Conservation (phyloP, 2,797 vertebrate genomes). For the Buphagus erythrorhynchus region DNA sequence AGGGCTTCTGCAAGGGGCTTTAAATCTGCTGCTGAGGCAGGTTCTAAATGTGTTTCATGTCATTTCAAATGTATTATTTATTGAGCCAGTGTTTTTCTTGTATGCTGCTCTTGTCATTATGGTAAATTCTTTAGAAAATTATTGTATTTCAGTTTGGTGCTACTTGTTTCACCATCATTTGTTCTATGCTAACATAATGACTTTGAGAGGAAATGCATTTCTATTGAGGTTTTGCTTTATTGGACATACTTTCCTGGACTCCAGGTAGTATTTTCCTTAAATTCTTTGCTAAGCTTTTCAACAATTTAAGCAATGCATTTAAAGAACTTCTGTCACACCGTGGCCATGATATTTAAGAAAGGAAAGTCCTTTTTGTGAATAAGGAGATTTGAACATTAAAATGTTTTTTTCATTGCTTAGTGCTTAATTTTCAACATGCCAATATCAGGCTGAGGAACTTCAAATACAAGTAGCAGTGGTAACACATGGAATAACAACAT, state of each 20-base stretch:
- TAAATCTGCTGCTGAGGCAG: neutral
- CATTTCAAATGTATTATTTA: neutral
- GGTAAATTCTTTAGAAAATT: neutral
- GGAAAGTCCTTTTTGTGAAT: neutral
- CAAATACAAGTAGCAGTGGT: neutral
- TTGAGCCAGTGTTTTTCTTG: neutral
- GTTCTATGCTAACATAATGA: neutral
- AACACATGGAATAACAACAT: neutral
- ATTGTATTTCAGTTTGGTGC: neutral
- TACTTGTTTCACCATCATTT: neutral
- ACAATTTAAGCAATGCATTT: neutral
- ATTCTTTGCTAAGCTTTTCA: neutral
- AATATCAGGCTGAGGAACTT: neutral
- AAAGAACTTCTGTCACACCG: neutral
- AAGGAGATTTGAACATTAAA: neutral
- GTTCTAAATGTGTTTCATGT: neutral
- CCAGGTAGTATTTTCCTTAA: neutral
- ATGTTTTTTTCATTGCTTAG: neutral
- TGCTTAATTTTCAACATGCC: neutral
- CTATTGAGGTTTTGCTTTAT: neutral
- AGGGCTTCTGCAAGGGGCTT: neutral
- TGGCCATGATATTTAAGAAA: neutral
- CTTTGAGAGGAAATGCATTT: neutral
- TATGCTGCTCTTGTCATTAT: neutral
- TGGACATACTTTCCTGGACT: neutral